These are phyloP conservation scores for Sitophilus oryzae DNA, from an alignment of 1,140 invertebrate species.

Conservation along the genomic window DNA sequence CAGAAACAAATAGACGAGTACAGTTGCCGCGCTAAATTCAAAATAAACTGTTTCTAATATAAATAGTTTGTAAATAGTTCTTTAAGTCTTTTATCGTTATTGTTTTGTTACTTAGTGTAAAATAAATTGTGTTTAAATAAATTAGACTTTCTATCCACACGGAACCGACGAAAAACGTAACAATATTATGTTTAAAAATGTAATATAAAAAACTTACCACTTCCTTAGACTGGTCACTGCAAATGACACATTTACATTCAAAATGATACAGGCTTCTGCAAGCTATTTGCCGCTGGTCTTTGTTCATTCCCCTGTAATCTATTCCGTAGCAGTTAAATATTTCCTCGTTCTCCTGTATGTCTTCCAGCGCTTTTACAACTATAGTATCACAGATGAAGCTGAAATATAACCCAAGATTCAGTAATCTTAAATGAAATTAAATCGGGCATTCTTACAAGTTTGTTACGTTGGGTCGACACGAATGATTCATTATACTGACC, in stretches of 20 bases:
- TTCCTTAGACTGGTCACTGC: constrained; percentile 32
- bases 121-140: too few relatives aligned
- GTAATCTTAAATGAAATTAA: background rate
- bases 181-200: too few relatives aligned
- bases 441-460: constrained; percentile 54
- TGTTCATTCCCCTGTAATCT: constrained; percentile 32
- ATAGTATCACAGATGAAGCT: constrained; percentile 37
- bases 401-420: constrained; percentile 19
- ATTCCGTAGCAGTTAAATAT: constrained; percentile 43
- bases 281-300: constrained; percentile 31
- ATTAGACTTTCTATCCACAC: too few relatives aligned
- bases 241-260: constrained; percentile 39
- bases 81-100: too few relatives aligned
- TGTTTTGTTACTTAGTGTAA: too few relatives aligned
- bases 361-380: constrained; percentile 38
- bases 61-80: too few relatives aligned
- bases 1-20: too few relatives aligned
- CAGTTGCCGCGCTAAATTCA: too few relatives aligned
- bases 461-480: constrained; percentile 77
- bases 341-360: constrained; percentile 38
- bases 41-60: too few relatives aligned
- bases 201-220: constrained; percentile 23
- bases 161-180: too few relatives aligned
- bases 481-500: constrained; percentile 88
- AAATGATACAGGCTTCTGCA: constrained; percentile 38